Evolutionary conservation across 2,113 vertebrate genomes (phyloP).

Genomic region (Lathamus discolor): DNA sequence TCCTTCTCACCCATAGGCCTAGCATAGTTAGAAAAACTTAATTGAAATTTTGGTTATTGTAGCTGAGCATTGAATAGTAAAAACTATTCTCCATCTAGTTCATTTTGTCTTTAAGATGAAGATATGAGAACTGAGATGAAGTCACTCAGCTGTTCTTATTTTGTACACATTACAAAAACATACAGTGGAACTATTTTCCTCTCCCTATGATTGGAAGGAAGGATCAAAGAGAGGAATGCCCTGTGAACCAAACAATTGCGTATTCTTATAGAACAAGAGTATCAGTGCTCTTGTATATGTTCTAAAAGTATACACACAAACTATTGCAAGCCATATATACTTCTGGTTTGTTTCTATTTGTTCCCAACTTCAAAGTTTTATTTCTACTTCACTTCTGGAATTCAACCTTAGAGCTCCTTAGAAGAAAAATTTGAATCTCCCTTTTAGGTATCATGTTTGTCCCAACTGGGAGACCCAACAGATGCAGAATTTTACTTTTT

Average conservation of each 20-base stretch:
- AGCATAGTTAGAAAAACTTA: neutral
- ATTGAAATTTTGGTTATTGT: constrained; percentile 62
- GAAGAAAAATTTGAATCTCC: constrained; percentile 26
- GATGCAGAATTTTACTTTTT: constrained; percentile 69
- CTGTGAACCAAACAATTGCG: neutral
- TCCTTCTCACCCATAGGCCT: neutral
- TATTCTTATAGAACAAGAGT: neutral
- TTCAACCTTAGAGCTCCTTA: constrained; percentile 28
- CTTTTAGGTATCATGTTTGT: constrained; percentile 34
- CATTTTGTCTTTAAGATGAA: constrained; percentile 25
- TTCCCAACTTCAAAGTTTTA: neutral
- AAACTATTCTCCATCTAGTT: constrained; percentile 54
- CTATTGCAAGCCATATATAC: neutral
- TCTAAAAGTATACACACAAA: neutral
- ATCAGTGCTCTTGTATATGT: neutral
- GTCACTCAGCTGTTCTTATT: neutral
- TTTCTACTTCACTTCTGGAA: neutral
- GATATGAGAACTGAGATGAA: neutral
- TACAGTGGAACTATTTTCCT: neutral
- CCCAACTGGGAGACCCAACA: constrained; percentile 59
- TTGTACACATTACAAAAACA: neutral
- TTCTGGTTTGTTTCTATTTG: neutral
- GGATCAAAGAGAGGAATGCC: neutral
- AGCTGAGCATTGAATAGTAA: constrained; percentile 55
- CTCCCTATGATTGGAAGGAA: accelerated